phyloP scores from a whole-genome alignment of 92 coral and sea anemone genomes.

The Meandrina meandrites region DNA sequence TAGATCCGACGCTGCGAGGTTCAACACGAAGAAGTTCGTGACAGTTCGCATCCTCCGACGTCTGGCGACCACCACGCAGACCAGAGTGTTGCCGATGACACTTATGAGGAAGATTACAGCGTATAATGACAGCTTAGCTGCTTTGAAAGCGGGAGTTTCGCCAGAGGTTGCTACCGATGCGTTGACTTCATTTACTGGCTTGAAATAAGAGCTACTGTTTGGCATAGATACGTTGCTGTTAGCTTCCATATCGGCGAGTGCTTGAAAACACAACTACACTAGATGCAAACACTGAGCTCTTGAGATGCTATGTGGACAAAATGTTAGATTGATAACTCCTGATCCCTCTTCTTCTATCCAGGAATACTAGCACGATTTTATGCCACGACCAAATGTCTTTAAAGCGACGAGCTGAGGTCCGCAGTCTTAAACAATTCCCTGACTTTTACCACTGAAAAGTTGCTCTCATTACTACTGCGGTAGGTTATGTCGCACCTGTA shows the following conservation, averaged over 20 bases:
- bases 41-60: slow-evolving; percentile 95
- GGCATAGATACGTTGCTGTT: background rate
- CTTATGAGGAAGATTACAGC: slow-evolving; percentile 90
- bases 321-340: background rate
- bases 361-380: background rate
- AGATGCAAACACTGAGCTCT: no score
- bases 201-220: background rate
- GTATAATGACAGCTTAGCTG: slow-evolving; percentile 77
- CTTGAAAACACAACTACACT: background rate
- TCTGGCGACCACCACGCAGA: slow-evolving; percentile 83
- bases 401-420: background rate
- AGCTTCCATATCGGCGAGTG: background rate
- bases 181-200: background rate
- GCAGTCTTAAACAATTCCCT: background rate
- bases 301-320: background rate
- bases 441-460: background rate
- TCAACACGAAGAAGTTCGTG: slow-evolving; percentile 91
- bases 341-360: background rate
- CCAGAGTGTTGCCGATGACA: slow-evolving; percentile 85
- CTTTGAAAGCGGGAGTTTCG: slow-evolving; percentile 71
- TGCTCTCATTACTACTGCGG: background rate
- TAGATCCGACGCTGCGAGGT: slow-evolving; percentile 90
- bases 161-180: slow-evolving; percentile 32
- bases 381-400: background rate
- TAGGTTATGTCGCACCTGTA: background rate